Conservation (phyloP, 2,888 invertebrate genomes). For the Ligdia adustata region DNA sequence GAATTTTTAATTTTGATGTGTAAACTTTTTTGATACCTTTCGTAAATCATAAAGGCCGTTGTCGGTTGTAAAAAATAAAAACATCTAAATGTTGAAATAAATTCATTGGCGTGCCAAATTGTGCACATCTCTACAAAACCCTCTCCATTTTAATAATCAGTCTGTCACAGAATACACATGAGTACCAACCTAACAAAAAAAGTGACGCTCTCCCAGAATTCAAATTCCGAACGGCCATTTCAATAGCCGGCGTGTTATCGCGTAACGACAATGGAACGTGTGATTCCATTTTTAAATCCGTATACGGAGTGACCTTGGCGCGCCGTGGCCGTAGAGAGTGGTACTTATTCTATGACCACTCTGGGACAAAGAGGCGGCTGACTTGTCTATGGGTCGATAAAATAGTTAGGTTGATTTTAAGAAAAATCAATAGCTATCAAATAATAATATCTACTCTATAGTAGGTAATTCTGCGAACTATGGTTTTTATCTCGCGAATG, state of each 20-base stretch:
- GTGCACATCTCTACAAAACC: no score
- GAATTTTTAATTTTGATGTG: no score
- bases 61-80: no score
- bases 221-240: slow-evolving; percentile 24
- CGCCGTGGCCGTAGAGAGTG: slow-evolving; percentile 16
- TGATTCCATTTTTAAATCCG: slow-evolving; percentile 40
- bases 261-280: slow-evolving; percentile 43
- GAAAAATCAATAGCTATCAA: no score
- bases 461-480: no score
- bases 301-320: slow-evolving; percentile 38
- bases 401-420: background rate
- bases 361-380: background rate
- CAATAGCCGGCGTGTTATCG: slow-evolving; percentile 34
- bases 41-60: no score
- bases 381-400: background rate
- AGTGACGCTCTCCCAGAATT: slow-evolving; percentile 21
- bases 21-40: no score
- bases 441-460: no score
- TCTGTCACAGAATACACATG: slow-evolving; percentile 3
- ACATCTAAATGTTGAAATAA: no score
- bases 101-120: no score
- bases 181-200: slow-evolving; percentile 11
- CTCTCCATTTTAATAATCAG: no score
- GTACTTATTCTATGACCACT: background rate
- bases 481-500: no score